These are phyloP conservation scores for zebrafish (Danio rerio) DNA, from an alignment of 2,113 vertebrate species.

Conservation along the genomic window GRCz12tu NC_133200.1:32530001-32530500, in stretches of 20 bases:
- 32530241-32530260: conserved; percentile 90
- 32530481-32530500: too few species aligned
- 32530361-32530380: too few species aligned
- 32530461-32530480: too few species aligned
- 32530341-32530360: too few species aligned
- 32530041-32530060: not conserved
- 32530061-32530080: not conserved
- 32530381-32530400: too few species aligned
- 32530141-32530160: not conserved
- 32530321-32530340: conserved; percentile 64
- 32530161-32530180: conserved; percentile 88
- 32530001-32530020: conserved; percentile 98
- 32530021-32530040: conserved; percentile 81
- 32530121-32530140: too few species aligned
- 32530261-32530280: conserved; percentile 92
- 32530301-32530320: conserved; percentile 94
- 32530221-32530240: conserved; percentile 95
- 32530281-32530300: conserved; percentile 94
- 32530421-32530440: too few species aligned
- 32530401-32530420: too few species aligned
- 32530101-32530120: too few species aligned
- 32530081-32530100: too few species aligned
- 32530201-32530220: conserved; percentile 97
- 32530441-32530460: too few species aligned
- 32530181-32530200: conserved; percentile 97